A percentile compares a stretch with the other conserved stretches of the same genome.
Conservation (phyloP, 2,797 vertebrate genomes). For the Danio kyathit region DNA sequence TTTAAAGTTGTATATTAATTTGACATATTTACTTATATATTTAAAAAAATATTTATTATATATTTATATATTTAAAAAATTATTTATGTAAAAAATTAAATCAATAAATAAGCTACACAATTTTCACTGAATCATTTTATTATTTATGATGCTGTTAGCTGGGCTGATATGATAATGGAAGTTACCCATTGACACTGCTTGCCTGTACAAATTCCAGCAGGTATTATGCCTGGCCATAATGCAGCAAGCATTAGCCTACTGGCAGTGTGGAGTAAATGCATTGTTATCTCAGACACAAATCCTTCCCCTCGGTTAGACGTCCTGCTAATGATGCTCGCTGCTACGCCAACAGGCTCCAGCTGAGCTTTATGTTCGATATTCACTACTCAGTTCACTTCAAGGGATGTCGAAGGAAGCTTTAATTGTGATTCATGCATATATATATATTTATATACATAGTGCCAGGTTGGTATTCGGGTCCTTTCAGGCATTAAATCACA, state of each 20-base stretch:
- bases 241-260: conserved; percentile 60
- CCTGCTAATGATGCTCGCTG: conserved; percentile 28
- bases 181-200: conserved; percentile 45
- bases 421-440: conserved; percentile 10
- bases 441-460: conserved; percentile 12
- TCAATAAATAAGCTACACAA: no score
- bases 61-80: no score
- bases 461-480: background rate
- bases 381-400: conserved; percentile 17
- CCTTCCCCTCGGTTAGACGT: conserved; percentile 15
- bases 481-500: conserved; percentile 31
- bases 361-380: background rate
- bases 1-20: no score
- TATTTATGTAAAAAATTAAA: no score
- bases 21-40: no score
- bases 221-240: conserved; percentile 58
- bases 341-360: background rate
- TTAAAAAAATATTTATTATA: no score
- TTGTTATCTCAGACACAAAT: conserved; percentile 52
- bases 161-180: conserved; percentile 19
- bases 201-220: conserved; percentile 44
- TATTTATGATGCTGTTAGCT: background rate
- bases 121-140: no score
- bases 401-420: background rate
- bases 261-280: conserved; percentile 63